These are phyloP conservation scores for Willisornis vidua DNA, from an alignment of 2,113 vertebrate species.

Conservation along the genomic window DNA sequence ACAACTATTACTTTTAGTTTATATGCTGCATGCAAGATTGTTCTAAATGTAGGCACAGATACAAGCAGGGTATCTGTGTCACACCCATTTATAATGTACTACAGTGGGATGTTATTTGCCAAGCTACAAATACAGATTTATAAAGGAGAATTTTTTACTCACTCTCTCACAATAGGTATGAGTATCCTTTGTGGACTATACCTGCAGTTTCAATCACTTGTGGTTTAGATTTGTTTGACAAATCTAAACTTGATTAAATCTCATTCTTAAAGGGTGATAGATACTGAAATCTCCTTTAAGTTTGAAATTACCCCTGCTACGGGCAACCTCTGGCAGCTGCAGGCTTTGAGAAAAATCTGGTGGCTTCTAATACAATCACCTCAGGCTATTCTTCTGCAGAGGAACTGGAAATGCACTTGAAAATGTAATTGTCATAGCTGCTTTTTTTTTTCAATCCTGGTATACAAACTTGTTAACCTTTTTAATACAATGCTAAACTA, in stretches of 20 bases:
- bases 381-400: neutral
- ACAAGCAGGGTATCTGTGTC: neutral
- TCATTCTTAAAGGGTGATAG: neutral
- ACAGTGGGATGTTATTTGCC: neutral
- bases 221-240: neutral
- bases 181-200: neutral
- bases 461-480: neutral
- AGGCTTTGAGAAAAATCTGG: neutral
- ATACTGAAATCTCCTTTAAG: neutral
- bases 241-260: neutral
- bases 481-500: neutral
- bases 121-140: neutral
- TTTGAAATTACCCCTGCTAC: neutral
- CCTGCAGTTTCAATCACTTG: neutral
- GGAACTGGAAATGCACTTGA: neutral
- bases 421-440: neutral
- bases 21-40: neutral
- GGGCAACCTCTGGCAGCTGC: neutral
- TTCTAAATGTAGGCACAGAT: neutral
- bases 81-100: neutral
- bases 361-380: neutral
- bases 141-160: neutral
- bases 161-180: neutral
- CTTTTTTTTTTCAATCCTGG: neutral
- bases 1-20: neutral